Percentiles rank a stretch among this genome's conserved stretches.
These are phyloP conservation scores for Sylvicapra grimmia DNA, from an alignment of 2,113 vertebrate genomes.

Conservation along the genomic window DNA sequence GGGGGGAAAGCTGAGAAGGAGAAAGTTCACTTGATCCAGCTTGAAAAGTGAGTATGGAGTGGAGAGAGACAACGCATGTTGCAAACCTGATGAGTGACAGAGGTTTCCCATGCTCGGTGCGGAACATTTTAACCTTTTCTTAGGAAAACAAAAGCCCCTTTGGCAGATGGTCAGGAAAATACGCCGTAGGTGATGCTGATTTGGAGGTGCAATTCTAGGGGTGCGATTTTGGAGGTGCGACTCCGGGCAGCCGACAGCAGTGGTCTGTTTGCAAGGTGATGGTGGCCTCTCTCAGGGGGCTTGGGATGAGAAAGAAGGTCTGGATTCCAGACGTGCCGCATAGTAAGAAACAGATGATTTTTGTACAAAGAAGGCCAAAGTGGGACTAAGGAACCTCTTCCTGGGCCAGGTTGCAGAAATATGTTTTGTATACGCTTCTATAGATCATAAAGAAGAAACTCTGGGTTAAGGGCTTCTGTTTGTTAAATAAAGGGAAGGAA, in stretches of 20 bases:
- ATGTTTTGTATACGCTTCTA: background rate
- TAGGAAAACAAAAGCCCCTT: background rate
- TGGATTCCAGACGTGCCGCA: slow-evolving; percentile 4
- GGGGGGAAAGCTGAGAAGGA: slow-evolving; percentile 49
- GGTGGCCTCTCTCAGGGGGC: background rate
- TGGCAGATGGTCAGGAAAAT: background rate
- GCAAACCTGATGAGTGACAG: background rate
- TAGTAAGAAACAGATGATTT: slow-evolving; percentile 38
- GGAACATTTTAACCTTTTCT: background rate
- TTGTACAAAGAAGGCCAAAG: background rate
- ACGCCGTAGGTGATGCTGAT: background rate
- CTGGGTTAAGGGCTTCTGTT: background rate
- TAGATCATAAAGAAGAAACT: background rate
- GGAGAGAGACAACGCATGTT: background rate
- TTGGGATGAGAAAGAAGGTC: background rate
- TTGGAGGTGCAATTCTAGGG: background rate
- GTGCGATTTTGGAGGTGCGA: background rate
- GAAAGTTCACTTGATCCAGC: slow-evolving; percentile 27
- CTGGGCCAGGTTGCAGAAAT: background rate
- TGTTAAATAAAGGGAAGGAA: background rate
- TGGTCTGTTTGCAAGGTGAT: background rate
- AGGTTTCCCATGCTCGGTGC: background rate
- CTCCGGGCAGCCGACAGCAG: background rate
- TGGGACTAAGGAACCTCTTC: background rate
- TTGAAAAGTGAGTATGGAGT: background rate